These are phyloP conservation scores for Chrysolina oricalcia DNA, from an alignment of 2,888 invertebrate genomes.

Conservation along the genomic window DNA sequence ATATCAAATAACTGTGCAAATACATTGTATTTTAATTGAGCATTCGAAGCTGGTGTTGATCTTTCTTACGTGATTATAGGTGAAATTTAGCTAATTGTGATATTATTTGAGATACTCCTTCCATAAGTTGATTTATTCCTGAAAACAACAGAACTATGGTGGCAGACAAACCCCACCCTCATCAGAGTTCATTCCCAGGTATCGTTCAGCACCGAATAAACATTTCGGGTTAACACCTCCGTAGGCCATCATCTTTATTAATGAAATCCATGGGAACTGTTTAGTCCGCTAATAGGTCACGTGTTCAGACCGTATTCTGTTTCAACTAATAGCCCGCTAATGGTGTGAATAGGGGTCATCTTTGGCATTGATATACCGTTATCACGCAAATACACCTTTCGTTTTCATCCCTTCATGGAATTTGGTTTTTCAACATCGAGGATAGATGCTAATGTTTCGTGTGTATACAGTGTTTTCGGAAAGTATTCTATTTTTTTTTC, in stretches of 20 bases:
- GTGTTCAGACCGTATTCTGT: constrained; percentile 38
- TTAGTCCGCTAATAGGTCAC: constrained; percentile 40
- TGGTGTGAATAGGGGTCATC: constrained; percentile 45
- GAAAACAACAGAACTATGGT: not conserved
- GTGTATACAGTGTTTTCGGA: too few relatives aligned
- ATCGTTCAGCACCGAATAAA: not conserved
- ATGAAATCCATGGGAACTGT: constrained; percentile 46
- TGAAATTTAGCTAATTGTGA: too few relatives aligned
- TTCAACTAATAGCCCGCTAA: constrained; percentile 43
- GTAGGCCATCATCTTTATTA: constrained; percentile 27
- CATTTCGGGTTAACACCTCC: constrained; percentile 10
- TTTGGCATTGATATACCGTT: constrained; percentile 37
- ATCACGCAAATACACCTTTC: constrained; percentile 39
- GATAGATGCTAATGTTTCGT: too few relatives aligned
- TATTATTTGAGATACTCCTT: too few relatives aligned
- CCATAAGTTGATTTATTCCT: too few relatives aligned
- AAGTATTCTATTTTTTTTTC: too few relatives aligned
- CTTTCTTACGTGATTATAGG: too few relatives aligned
- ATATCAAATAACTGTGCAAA: too few relatives aligned
- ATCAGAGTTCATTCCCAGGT: not conserved
- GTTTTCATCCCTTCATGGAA: not conserved
- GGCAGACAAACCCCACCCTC: not conserved
- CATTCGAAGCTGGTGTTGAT: too few relatives aligned
- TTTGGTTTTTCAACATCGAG: not conserved
- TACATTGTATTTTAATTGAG: too few relatives aligned